Conservation (phyloP, 2,888 invertebrate species). For the Ferdinandea cuprea region DNA sequence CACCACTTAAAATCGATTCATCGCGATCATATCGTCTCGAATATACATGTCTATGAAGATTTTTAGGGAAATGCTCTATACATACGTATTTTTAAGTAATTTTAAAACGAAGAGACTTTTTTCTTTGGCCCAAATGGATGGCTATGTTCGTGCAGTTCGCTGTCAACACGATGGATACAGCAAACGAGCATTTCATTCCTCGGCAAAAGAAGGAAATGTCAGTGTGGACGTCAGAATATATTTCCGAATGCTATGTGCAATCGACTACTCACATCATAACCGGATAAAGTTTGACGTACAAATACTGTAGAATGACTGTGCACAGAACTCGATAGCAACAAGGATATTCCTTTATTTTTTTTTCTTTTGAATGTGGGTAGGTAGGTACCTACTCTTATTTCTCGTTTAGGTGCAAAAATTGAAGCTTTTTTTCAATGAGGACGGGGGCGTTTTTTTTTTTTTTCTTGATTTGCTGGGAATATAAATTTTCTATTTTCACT, state of each 20-base stretch:
- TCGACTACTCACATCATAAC: conserved; percentile 16
- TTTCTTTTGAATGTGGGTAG: background rate
- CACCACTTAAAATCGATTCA: conserved; percentile 60
- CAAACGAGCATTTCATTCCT: background rate
- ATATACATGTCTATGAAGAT: background rate
- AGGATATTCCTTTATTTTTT: background rate
- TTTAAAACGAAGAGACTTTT: background rate
- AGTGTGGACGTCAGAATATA: conserved; percentile 30
- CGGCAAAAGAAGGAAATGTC: conserved; percentile 24
- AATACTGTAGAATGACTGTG: conserved; percentile 1
- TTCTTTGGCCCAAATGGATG: conserved; percentile 52
- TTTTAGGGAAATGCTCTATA: background rate
- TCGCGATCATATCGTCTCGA: conserved; percentile 22
- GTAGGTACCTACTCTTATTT: background rate
- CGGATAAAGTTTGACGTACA: conserved; percentile 49
- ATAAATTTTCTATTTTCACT: too few relatives aligned
- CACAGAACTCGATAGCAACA: conserved; percentile 8
- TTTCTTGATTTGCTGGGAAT: too few relatives aligned
- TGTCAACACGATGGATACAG: conserved; percentile 25
- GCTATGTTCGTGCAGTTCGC: conserved; percentile 31
- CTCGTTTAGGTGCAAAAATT: background rate
- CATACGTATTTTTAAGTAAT: conserved; percentile 1
- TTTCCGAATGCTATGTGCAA: conserved; percentile 29
- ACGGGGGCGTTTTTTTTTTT: too few relatives aligned
- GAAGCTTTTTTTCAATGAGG: background rate